Evolutionary conservation across 2,888 invertebrate species (phyloP), one percentile per base, ranked within the genome.

Genomic region (Rhagophthalmus giganteus): DNA sequence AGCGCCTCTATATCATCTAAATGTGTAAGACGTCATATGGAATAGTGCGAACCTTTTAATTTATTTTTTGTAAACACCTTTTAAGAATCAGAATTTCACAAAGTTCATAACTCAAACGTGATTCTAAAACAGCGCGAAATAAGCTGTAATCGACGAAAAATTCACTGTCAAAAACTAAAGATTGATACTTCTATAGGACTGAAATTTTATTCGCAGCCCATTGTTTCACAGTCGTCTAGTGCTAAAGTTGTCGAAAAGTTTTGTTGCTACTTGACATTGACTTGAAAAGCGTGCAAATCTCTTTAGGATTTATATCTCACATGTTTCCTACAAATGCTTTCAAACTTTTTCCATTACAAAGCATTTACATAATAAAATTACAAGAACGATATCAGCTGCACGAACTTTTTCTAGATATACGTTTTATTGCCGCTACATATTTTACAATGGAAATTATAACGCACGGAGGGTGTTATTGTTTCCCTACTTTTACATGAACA

Each of bases 261-360:
- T 47, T 39, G 16, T 9, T 32, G 26, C 38, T 33, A 26, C 10
- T 31, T 39, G 47, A 38, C 47, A 47, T 47, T 38, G 47, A 39
- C 31, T 24, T 33, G 30, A 47, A 46, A 13, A 31, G 38, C 47
- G 31, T 39, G 32, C 16, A 47, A 39, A 47, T 47, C 38, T 47
- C 33, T 27, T 45, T 32, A 39, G 26, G 16, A 39, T 47, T 47
- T 47, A 38, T 47, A 32, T 39, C 47, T 38, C 32, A 7, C 13
- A 32, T 46, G 25, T 26, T 46, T 47, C 30, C 38, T 26, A 47
- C 32, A 39, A 47, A 32, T 39, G 47, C 28, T 33, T 47, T 15
- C 24, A 39, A 47, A 47, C 28, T 47, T 47, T 47, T 47, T 47
- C 47, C 47, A 47, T 47, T 47, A 47, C 39, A 47, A 47, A 39